A percentile compares a stretch with the other conserved stretches of the same genome.
These are phyloP conservation scores for Argyresthia goedartella DNA, from an alignment of 2,888 invertebrate species.

Conservation along the genomic window DNA sequence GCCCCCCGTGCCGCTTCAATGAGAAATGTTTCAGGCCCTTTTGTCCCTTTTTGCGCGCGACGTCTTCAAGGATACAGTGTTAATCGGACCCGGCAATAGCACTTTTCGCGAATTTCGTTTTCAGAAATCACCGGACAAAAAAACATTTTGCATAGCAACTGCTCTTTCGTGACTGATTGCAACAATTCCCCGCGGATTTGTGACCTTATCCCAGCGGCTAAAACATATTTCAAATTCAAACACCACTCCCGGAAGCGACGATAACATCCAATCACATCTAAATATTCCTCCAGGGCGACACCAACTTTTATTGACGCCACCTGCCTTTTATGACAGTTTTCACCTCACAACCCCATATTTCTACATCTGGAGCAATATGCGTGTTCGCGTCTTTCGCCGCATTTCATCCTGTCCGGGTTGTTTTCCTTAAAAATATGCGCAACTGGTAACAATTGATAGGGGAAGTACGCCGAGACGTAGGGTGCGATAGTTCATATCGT, in stretches of 20 bases:
- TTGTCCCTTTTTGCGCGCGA: constrained; percentile 62
- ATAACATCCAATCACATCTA: too few relatives aligned
- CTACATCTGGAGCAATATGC: neutral
- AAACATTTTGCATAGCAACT: constrained; percentile 20
- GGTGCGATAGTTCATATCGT: constrained; percentile 49
- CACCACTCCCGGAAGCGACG: too few relatives aligned
- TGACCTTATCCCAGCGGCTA: neutral
- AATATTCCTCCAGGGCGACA: too few relatives aligned
- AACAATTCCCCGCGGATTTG: neutral
- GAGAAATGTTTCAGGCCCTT: constrained; percentile 63
- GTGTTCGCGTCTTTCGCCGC: neutral
- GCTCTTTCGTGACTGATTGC: neutral
- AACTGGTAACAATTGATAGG: constrained; percentile 63
- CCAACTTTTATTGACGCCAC: too few relatives aligned
- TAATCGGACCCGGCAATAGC: constrained; percentile 51
- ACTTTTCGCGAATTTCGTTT: constrained; percentile 41
- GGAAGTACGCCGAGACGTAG: constrained; percentile 26
- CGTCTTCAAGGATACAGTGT: constrained; percentile 67
- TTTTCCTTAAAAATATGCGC: constrained; percentile 56
- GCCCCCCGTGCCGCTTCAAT: constrained; percentile 36
- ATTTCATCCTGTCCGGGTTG: constrained; percentile 25
- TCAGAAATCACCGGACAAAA: constrained; percentile 17
- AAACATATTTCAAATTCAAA: neutral
- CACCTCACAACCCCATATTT: too few relatives aligned
- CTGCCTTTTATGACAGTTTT: too few relatives aligned